Evolutionary conservation across 2,797 vertebrate genomes (phyloP), one percentile per base, ranked within the genome.

Genomic region (Hypotaenidia philippensis): DNA sequence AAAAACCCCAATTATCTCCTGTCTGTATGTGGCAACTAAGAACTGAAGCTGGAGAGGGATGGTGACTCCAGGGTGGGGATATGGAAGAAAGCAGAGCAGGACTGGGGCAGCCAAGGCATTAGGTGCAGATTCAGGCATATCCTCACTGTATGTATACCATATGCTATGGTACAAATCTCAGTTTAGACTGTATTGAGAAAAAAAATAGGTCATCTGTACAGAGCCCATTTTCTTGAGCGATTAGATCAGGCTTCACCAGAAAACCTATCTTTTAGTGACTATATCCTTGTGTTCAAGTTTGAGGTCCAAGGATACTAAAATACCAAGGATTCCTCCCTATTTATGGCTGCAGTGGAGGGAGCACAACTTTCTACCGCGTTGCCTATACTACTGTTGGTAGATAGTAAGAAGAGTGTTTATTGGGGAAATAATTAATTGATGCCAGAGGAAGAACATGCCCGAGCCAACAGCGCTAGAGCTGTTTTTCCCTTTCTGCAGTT

Each of bases 401-500:
- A 75, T 32, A n/a, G n/a, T 79, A 63, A 95, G 72, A 22, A 72
- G 61, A 36, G 61, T 72, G 15, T 75, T 96, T 88, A 25, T 74
- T 27, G 38, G 55, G 65, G 88, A 84, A 84, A 84, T 87, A 21
- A 94, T 60, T 76, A 19, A 45, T 36, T 50, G 52, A 63, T 13
- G 41, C 52, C 76, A 61, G 86, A 63, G 49, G 70, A 41, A 91
- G 44, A 79, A 34, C 11, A 76, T 83, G 7, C 36, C 59, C 60
- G 61, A 90, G 34, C 44, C 59, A 65, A 34, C 34, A 57, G 34
- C 36, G 34, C 45, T 68, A 9, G 27, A 90, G 60, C 4, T 56
- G 22, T n/a, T 45, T 94, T 82, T 93, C 41, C 65, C 80, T 93
- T 89, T 87, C 56, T 65, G 75, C 66, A 94, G 23, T 31, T 66